These are phyloP conservation scores for Cnemophilus loriae DNA, from an alignment of 2,113 vertebrate species.

Conservation along the genomic window DNA sequence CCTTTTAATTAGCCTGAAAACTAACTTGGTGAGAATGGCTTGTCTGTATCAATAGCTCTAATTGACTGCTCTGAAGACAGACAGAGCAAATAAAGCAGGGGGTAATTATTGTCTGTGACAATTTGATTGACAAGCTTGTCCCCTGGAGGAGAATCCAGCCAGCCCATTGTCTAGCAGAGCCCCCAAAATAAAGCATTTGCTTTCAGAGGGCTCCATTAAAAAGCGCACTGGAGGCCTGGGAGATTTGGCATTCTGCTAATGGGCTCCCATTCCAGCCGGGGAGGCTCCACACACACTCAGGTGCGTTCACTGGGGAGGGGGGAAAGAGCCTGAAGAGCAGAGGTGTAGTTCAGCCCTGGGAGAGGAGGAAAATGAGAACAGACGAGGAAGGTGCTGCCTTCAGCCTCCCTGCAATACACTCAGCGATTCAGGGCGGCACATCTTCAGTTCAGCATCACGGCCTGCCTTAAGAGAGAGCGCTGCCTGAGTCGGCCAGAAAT, in stretches of 20 bases:
- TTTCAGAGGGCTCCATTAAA: constrained; percentile 56
- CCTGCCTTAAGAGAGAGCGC: not conserved
- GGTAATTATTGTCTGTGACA: constrained; percentile 67
- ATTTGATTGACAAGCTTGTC: constrained; percentile 66
- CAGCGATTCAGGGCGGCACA: not conserved
- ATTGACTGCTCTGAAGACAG: constrained; percentile 63
- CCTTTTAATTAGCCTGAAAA: constrained; percentile 69
- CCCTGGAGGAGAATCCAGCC: constrained; percentile 57
- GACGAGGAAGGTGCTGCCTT: not conserved
- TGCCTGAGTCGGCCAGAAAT: not conserved
- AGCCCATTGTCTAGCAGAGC: constrained; percentile 32
- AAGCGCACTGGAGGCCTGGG: not conserved
- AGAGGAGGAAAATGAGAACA: not conserved
- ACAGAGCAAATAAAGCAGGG: constrained; percentile 51
- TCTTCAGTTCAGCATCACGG: not conserved
- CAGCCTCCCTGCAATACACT: not conserved
- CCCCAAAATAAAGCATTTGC: constrained; percentile 30
- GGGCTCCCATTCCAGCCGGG: not conserved
- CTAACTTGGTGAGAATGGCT: constrained; percentile 60
- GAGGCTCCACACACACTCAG: not conserved
- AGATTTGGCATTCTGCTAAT: not conserved
- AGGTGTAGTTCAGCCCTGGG: not conserved
- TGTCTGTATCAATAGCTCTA: constrained; percentile 68
- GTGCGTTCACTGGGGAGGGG: not conserved
- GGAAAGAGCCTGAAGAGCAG: not conserved